Base-by-base conservation (phyloP, 2,888 invertebrate species). In the Holacanthella duospinosa region DNA sequence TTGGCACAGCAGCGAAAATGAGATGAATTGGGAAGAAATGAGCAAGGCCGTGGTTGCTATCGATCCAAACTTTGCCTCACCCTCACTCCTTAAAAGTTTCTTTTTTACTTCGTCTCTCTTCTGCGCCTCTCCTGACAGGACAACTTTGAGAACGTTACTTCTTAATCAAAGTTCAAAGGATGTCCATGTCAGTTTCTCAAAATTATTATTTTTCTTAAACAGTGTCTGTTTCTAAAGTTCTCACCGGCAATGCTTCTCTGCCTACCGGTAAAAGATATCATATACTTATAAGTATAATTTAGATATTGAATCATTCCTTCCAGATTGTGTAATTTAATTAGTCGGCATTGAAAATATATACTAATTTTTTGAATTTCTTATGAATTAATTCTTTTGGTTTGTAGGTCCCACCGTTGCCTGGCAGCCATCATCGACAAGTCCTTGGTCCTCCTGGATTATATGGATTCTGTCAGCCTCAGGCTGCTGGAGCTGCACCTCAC, bases 21-120 rank as follows among this genome's bases (percentile, higher is more conserved):
- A 44, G 12, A 53, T 57, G 44, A 9, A 53, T 57, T 28, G 54
- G 24, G 54, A 6, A 25, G 55, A 27, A 62, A 59, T 29, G 63
- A 63, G 44, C 48, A 57, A 64, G 60, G 62, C 55, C 66, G 61
- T 63, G 65, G 59, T 63, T 36, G 43, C 57, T 66, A 66, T 66
- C 66, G 66, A 66, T 66, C 66, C 63, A 43, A 59, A 53, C 28
- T 43, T 61, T 61, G 66, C 66, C 66, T 66, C 66, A 64, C 66
- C 66, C 66, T 66, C 66, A 29, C 27, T 53, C 29, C 56, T 57
- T 55, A 16, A 43, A 55, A 6, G n/a, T 54, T 61, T 60, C 56
- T n/a, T 21, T 16, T 44, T 26, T 19, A 3, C 28, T 53, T 53
- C 59, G n/a, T 60, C 48, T 59, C 56, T 53, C 58, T 59, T 60